Evolutionary conservation across 2,113 vertebrate species (phyloP), one percentile per base, ranked within the genome.

Genomic region (Sander vitreus): DNA sequence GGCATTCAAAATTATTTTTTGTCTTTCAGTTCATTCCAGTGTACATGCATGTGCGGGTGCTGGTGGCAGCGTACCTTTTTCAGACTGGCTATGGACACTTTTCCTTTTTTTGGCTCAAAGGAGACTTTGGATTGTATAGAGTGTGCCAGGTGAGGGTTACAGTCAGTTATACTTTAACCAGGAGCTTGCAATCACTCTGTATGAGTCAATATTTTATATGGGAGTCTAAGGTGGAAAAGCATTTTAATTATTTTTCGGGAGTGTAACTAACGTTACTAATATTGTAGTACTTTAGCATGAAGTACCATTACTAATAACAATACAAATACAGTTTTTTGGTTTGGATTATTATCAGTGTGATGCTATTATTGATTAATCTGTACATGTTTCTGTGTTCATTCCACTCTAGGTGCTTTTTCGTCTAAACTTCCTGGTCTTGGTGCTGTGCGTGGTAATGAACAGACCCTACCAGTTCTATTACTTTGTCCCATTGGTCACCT

Each of bases 81-180:
- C 98, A 99, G 89, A 99, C 98, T 23, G 98, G 98, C 57, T 99
- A 99, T 83, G 98, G 98, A 18, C 98, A 99, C 93, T 99, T 99
- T 88, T 99, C 98, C 0, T 99, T 98, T 89, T 99, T 99, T 90
- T 99, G 98, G 98, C 87, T 99, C 75, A 99, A 99, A 94, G 98
- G 98, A 79, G 98, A 99, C 92, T 99, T 99, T 84, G 97, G 97
- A 86, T 95, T 99, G 33, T 96, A 98, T 80, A 95, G 98, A 92
- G 96, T 99, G n/a, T 99, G 97, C 90, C 98, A 99, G 96, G 98
- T 99, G 94, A 91, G 65, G 0, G 0, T 43, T 23, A 12, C 5
- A 45, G 0, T 57, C 30, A 60, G 53, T 87, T 68, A 13, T 30
- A 50, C 48, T 64, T 64, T 62, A 81, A 69, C 57, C 47, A 62